Evolutionary conservation across 2,113 vertebrate genomes (phyloP).

Genomic region (Fregetta grallaria): DNA sequence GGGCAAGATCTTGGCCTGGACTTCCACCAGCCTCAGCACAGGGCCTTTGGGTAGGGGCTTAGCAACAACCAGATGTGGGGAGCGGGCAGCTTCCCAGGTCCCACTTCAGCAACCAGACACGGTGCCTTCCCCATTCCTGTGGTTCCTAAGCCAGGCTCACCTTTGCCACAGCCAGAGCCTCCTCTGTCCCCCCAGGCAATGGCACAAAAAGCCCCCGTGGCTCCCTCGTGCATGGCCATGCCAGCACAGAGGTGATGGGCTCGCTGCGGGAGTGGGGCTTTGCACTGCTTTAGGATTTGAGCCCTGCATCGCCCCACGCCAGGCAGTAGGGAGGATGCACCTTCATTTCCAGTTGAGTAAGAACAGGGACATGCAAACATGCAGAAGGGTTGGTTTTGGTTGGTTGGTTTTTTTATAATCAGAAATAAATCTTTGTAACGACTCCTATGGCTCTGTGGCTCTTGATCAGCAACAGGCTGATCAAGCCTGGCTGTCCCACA

Average conservation of each 20-base stretch:
- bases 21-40: background rate
- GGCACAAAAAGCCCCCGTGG: background rate
- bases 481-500: background rate
- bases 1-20: background rate
- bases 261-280: rapidly evolving
- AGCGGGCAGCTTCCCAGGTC: background rate
- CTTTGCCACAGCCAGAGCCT: background rate
- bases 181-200: rapidly evolving
- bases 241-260: rapidly evolving
- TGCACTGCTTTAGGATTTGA: background rate
- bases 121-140: background rate
- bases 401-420: background rate
- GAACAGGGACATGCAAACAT: background rate
- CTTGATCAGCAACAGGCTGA: background rate
- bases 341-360: background rate
- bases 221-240: background rate
- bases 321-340: background rate
- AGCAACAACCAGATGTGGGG: background rate
- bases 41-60: background rate
- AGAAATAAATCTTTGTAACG: conserved; percentile 55
- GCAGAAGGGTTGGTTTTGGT: background rate
- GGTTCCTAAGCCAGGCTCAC: background rate
- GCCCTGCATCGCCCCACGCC: background rate
- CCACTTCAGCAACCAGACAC: background rate
- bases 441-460: background rate